phyloP scores from a whole-genome alignment of 2,888 invertebrate species.

The Lepidochrysops patricia region DNA sequence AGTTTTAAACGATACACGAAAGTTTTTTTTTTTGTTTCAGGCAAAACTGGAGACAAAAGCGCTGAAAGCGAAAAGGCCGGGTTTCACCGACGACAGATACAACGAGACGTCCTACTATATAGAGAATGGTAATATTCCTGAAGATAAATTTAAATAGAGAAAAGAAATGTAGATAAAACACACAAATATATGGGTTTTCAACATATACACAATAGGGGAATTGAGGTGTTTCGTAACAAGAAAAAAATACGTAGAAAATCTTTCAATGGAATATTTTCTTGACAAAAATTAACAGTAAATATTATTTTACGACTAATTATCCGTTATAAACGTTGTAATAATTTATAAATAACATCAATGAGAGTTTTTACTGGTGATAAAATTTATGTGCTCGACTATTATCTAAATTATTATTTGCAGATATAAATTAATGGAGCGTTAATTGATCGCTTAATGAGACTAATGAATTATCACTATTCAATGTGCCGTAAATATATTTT shows the following conservation, averaged over 20 bases:
- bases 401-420: not conserved
- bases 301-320: not conserved
- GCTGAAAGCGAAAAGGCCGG: slow-evolving; percentile 91
- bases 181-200: no score
- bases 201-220: no score
- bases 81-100: slow-evolving; percentile 93
- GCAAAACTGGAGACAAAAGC: slow-evolving; percentile 94
- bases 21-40: slow-evolving; percentile 75
- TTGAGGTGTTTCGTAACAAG: no score
- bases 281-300: not conserved
- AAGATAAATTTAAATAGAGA: not conserved
- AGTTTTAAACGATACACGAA: not conserved
- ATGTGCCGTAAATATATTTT: not conserved
- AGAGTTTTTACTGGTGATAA: not conserved
- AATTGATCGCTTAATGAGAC: slow-evolving; percentile 2
- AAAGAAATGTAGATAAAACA: not conserved
- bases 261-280: not conserved
- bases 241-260: not conserved
- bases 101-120: slow-evolving; percentile 96
- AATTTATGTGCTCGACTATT: not conserved
- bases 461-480: not conserved
- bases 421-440: not conserved
- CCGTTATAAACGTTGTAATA: not conserved
- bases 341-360: not conserved
- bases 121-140: slow-evolving; percentile 86